Evolutionary conservation across 2,888 invertebrate genomes (phyloP).

Genomic region (Agrotis ipsilon): DNA sequence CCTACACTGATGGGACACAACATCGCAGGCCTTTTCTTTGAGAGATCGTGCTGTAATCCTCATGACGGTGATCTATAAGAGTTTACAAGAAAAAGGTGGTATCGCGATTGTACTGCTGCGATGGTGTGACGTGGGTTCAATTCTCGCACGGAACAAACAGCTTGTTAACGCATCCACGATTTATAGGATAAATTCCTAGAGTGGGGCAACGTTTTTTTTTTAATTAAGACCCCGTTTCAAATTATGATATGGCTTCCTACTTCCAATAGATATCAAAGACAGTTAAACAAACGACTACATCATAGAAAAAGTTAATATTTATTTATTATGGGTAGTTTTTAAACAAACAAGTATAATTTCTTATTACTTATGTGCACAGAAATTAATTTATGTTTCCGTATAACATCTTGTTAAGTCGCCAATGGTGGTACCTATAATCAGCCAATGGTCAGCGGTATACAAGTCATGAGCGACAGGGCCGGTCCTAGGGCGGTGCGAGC

Average conservation of each 20-base stretch:
- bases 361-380: conserved; percentile 20
- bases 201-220: no score
- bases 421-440: conserved; percentile 14
- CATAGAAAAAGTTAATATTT: background rate
- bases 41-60: no score
- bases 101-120: background rate
- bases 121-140: no score
- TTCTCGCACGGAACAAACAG: no score
- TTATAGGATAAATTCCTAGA: no score
- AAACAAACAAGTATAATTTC: conserved; percentile 35
- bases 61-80: background rate
- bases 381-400: conserved; percentile 64
- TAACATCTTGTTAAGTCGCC: conserved; percentile 34
- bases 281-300: background rate
- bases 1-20: no score
- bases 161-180: no score
- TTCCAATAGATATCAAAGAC: conserved; percentile 23
- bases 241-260: background rate
- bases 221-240: background rate
- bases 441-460: conserved; percentile 16
- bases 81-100: background rate
- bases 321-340: conserved; percentile 11
- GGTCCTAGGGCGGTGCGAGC: no score
- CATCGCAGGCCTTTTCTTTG: no score
- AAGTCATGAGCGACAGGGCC: conserved; percentile 27